Base-by-base conservation (phyloP, 2,797 vertebrate species). In the Hippopotamyrus pictus region DNA sequence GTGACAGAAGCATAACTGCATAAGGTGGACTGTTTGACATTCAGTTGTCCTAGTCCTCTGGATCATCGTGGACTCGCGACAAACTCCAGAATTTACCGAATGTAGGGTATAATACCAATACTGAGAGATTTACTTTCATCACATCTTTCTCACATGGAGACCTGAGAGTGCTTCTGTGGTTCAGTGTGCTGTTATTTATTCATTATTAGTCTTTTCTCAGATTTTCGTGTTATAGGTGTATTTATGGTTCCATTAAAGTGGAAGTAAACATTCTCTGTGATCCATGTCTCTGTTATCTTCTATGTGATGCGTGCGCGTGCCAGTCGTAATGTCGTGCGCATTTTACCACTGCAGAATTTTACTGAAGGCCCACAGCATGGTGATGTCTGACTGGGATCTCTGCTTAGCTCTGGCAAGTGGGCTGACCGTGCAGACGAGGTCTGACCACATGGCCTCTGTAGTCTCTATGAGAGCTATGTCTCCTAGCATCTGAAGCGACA, bases 371-470 rank as follows among this genome's bases (percentile, higher is more conserved):
- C 41, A 46, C 54, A 25, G 11, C 48, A 25, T 86, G 14, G 51
- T 33, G 65, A 29, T 22, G 11, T 76, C 12, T 14, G 33, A 76
- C 69, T 37, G n/a, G 69, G 14, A 76, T 41, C 33, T 19, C 33
- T 85, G 65, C 87, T 73, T 25, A 87, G 44, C 19, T 46, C 44
- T 83, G 88, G 19, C 0, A 37, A 9, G 19, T 5, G 29, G 22
- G 51, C 14, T 22, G 8, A 88, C 62, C 84, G 44, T 87, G 50
- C 33, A 12, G 25, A 17, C 0, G 57, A 2, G 6, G 6, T 88
- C 33, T 86, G 54, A 83, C 9, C 86, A 89, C 87, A 37, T 90
- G 62, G 83, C 76, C 90, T 86, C 89, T 82, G 48, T 7, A 51
- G 88, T 73, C 89, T 57, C 54, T n/a, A 57, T n/a, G 54, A n/a